Percentiles rank a stretch among this genome's conserved stretches.
Conservation (phyloP, 1,140 invertebrate genomes). For the Lepidostoma basale region DNA sequence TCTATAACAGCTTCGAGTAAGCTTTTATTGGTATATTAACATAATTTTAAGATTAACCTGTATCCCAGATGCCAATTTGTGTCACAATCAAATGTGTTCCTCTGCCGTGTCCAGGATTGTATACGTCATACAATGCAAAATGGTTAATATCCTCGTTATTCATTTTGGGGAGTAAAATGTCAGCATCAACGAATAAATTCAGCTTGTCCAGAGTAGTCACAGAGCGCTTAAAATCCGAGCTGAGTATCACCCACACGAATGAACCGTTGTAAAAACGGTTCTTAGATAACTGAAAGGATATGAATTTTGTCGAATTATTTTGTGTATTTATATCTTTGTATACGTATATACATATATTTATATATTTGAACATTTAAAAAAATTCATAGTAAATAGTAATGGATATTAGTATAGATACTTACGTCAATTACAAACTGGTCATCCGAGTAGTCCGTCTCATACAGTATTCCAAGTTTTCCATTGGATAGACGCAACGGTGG, state of each 20-base stretch:
- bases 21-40: too few relatives aligned
- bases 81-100: slow-evolving; percentile 11
- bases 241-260: slow-evolving; percentile 10
- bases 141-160: not conserved
- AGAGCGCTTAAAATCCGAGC: not conserved
- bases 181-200: slow-evolving; percentile 20
- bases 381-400: too few relatives aligned
- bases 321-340: too few relatives aligned
- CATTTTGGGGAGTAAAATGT: not conserved
- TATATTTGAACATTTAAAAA: too few relatives aligned
- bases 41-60: too few relatives aligned
- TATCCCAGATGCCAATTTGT: not conserved
- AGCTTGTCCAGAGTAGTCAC: not conserved
- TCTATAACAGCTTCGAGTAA: too few relatives aligned
- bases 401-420: too few relatives aligned
- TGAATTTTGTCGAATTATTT: too few relatives aligned
- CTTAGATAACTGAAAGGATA: slow-evolving; percentile 16
- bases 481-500: not conserved
- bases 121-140: slow-evolving; percentile 1
- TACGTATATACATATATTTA: too few relatives aligned
- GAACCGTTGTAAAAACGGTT: not conserved
- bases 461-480: not conserved
- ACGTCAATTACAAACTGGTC: slow-evolving; percentile 1
- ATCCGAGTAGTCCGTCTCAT: slow-evolving; percentile 1
- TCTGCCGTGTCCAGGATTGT: slow-evolving; percentile 14